Percentiles rank a stretch among this genome's conserved stretches.
Conservation (phyloP, 2,797 vertebrate genomes). For the Smutsia temminckii region DNA sequence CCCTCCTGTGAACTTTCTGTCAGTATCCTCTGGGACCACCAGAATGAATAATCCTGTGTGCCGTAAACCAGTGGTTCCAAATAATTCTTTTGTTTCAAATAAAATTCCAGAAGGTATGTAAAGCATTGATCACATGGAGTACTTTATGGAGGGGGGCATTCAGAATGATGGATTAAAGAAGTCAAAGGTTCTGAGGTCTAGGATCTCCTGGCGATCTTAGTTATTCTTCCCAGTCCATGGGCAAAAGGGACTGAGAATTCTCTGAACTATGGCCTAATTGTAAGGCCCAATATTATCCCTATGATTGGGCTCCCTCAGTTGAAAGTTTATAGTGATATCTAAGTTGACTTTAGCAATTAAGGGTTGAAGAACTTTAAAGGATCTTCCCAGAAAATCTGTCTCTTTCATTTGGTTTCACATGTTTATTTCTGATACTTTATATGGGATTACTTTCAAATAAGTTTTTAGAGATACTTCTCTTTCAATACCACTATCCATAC, state of each 20-base stretch:
- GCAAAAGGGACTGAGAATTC: not conserved
- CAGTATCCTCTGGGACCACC: slow-evolving; percentile 78
- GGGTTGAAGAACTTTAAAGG: not conserved
- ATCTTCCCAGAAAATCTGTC: not conserved
- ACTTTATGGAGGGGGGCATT: not conserved
- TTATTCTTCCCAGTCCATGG: not conserved
- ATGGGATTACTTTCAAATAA: not conserved
- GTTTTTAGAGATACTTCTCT: slow-evolving; percentile 37
- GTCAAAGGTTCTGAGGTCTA: not conserved
- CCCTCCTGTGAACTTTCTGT: slow-evolving; percentile 84
- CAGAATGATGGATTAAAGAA: not conserved
- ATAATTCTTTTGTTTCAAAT: slow-evolving; percentile 57
- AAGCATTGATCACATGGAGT: not conserved
- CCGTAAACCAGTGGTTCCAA: slow-evolving; percentile 64
- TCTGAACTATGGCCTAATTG: not conserved
- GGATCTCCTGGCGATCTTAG: not conserved
- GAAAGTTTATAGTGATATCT: not conserved
- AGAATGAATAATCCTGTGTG: slow-evolving; percentile 77
- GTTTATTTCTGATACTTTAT: not conserved
- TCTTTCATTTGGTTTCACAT: slow-evolving; percentile 36
- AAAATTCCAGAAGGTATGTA: slow-evolving; percentile 82
- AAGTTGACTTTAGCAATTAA: not conserved
- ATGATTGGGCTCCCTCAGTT: not conserved
- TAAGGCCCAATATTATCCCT: not conserved
- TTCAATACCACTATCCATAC: not conserved